Evolutionary conservation across 2,797 vertebrate genomes (phyloP), one percentile per base, ranked within the genome.

Genomic region (Thunnus albacares): DNA sequence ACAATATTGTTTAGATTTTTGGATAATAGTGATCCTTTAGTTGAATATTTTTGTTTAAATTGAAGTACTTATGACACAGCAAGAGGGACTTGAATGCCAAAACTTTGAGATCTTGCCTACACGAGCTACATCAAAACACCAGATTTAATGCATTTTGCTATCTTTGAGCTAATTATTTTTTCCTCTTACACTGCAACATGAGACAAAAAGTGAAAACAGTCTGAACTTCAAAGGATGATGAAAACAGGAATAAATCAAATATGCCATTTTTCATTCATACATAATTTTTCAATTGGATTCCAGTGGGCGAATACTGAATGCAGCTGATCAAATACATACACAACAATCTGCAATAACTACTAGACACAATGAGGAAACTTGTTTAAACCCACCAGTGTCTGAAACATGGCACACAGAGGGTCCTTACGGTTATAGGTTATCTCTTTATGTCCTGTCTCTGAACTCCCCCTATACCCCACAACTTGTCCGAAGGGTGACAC

Each of bases 401-500:
- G n/a, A 67, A 55, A 59, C 43, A 30, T 61, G 17, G 38, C 38
- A 49, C 61, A 74, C 55, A 56, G 18, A 75, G 4, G 12, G 33
- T 26, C 61, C 52, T 70, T 14, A 12, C 24, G 13, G 30, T 73
- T 43, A 24, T 56, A 20, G n/a, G 6, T 75, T 79, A 89, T 79
- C 77, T 79, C 67, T 83, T 84, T 64, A 75, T 6, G 6, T 51
- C 60, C 70, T 58, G 55, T 45, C 58, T 63, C 43, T 45, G n/a
- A 18, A 49, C 75, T 55, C 33, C 11, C 47, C 28, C 43, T 33
- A 38, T 72, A 62, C 45, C 52, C 41, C 15, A 51, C 75, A 74
- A 49, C 35, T 58, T 69, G 17, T 84, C 60, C 68, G 68, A 20
- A 78, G n/a, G 55, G 49, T 60, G 67, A 76, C 85, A 81, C 79